Evolutionary conservation across 1,140 invertebrate genomes (phyloP).

Genomic region (Zaprionus kolodkinae): DNA sequence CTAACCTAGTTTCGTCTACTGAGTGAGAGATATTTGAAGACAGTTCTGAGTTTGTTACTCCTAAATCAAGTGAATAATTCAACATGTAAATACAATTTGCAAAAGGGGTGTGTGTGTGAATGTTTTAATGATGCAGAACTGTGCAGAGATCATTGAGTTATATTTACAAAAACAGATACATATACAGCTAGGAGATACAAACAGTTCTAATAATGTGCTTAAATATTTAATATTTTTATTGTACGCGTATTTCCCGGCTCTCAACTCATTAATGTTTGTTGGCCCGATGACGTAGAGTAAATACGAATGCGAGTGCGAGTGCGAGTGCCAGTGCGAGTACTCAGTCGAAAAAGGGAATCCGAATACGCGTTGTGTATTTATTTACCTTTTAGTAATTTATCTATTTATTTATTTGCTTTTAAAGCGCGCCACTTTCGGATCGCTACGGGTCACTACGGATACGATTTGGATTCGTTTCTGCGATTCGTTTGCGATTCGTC

Average conservation of each 20-base stretch:
- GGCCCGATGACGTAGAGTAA: constrained; percentile 43
- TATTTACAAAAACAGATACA: not conserved
- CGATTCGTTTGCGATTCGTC: constrained; percentile 17
- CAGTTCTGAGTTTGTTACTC: constrained; percentile 9
- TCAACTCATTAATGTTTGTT: constrained; percentile 60
- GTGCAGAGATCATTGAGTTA: not conserved
- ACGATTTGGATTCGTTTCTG: constrained; percentile 20
- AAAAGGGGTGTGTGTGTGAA: constrained; percentile 12
- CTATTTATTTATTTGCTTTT: constrained; percentile 80
- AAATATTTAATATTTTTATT: constrained; percentile 80
- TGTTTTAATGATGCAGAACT: not conserved
- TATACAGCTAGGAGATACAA: not conserved
- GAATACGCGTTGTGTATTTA: constrained; percentile 51
- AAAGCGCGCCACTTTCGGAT: constrained; percentile 74
- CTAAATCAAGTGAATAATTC: constrained; percentile 51
- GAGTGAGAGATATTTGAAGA: constrained; percentile 1
- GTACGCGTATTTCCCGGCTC: constrained; percentile 57
- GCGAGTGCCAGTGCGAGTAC: constrained; percentile 38
- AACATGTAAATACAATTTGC: constrained; percentile 40
- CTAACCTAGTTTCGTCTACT: constrained; percentile 7
- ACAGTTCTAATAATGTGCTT: constrained; percentile 80
- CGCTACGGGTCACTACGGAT: constrained; percentile 26
- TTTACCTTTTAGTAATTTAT: constrained; percentile 82
- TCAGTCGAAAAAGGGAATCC: constrained; percentile 64
- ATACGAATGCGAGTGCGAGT: constrained; percentile 41